Conservation (phyloP, 2,113 vertebrate genomes). For the Cygnus atratus region DNA sequence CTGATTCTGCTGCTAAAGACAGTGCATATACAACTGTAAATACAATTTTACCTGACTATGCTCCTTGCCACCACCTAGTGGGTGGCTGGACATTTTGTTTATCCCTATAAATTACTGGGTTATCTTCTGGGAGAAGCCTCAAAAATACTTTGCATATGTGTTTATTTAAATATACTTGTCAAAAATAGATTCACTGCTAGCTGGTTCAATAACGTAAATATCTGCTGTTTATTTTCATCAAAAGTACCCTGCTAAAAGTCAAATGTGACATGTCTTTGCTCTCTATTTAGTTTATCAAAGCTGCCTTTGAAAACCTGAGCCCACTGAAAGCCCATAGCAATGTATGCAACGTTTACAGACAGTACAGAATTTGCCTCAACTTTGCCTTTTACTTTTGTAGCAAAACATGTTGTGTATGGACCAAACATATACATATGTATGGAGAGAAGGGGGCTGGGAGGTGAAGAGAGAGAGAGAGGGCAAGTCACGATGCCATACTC, state of each 20-base stretch:
- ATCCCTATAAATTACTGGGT: not conserved
- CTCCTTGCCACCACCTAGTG: conserved; percentile 53
- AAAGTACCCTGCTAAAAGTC: not conserved
- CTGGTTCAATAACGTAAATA: not conserved
- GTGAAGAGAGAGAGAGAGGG: not conserved
- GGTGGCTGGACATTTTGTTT: conserved; percentile 6
- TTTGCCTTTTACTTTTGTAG: conserved; percentile 1
- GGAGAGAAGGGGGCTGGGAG: not conserved
- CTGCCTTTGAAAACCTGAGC: not conserved
- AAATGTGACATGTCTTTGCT: not conserved
- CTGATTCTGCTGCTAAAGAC: not conserved
- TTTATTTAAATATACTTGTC: not conserved
- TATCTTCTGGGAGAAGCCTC: not conserved
- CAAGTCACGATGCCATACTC: not conserved
- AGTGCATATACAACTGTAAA: not conserved
- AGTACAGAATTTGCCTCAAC: not conserved
- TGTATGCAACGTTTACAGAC: not conserved
- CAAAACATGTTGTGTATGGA: not conserved
- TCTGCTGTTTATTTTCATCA: not conserved
- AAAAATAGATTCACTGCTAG: not conserved
- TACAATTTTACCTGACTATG: not conserved
- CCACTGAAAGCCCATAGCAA: not conserved
- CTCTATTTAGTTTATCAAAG: not conserved
- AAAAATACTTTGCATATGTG: not conserved
- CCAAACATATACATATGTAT: not conserved